A percentile compares a stretch with the other conserved stretches of the same genome.
These are phyloP conservation scores for Limenitis camilla DNA, from an alignment of 2,888 invertebrate species.

Conservation along the genomic window DNA sequence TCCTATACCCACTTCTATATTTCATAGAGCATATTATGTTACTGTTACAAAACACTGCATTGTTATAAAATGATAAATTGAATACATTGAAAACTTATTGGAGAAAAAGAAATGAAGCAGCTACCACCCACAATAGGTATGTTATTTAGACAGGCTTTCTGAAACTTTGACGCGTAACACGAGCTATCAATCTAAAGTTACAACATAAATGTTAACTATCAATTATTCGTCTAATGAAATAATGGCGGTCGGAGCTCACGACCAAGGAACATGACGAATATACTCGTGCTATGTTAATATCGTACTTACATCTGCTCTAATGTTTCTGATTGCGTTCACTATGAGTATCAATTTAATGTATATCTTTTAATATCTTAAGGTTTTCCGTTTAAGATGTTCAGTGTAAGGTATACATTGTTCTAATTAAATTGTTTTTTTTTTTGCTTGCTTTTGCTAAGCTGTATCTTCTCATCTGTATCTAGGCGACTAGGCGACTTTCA, in stretches of 20 bases:
- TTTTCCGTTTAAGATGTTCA: too few species aligned
- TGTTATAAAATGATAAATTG: conserved; percentile 53
- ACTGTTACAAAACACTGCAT: conserved; percentile 38
- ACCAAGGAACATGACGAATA: conserved; percentile 34
- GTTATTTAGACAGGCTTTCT: conserved; percentile 30
- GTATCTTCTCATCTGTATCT: neutral
- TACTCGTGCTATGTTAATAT: conserved; percentile 23
- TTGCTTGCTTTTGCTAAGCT: neutral
- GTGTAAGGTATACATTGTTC: too few species aligned
- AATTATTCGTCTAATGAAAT: conserved; percentile 66
- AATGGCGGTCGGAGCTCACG: conserved; percentile 55
- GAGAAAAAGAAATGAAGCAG: conserved; percentile 30
- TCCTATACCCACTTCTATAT: neutral
- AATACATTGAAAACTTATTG: conserved; percentile 48
- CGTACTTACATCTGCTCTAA: conserved; percentile 22
- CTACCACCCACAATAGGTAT: conserved; percentile 42
- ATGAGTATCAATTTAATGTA: neutral
- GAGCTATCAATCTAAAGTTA: conserved; percentile 63
- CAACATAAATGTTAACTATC: conserved; percentile 57
- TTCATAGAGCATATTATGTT: conserved; percentile 18
- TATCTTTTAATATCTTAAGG: neutral
- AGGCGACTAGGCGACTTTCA: neutral
- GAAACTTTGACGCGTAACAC: conserved; percentile 49
- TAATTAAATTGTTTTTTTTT: neutral
- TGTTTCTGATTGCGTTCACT: conserved; percentile 16